These are phyloP conservation scores for Caenorhabditis plicata DNA, from an alignment of 2,888 invertebrate genomes.

Conservation along the genomic window DNA sequence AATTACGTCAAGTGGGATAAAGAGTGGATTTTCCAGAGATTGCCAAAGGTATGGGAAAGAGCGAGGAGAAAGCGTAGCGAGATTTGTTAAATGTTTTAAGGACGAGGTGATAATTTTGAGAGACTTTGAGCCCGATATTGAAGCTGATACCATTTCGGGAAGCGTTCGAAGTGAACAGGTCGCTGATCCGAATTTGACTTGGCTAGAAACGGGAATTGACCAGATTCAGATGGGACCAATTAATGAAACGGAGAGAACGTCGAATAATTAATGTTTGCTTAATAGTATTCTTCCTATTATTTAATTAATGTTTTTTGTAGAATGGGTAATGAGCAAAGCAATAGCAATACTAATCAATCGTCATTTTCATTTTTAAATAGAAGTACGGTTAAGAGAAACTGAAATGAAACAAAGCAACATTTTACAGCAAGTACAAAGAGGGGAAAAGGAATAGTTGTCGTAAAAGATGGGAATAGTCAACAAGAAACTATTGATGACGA, in stretches of 20 bases:
- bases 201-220: slow-evolving; percentile 43
- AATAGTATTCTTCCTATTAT: neutral
- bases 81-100: slow-evolving; percentile 25
- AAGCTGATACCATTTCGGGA: slow-evolving; percentile 47
- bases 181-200: slow-evolving; percentile 28
- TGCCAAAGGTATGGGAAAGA: slow-evolving; percentile 37
- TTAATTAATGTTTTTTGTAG: slow-evolving; percentile 2
- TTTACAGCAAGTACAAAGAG: slow-evolving; percentile 33
- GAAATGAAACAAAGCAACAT: neutral
- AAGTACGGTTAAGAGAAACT: slow-evolving; percentile 4
- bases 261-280: neutral
- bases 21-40: slow-evolving; percentile 46
- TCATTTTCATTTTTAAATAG: slow-evolving; percentile 55
- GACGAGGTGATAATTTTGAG: slow-evolving; percentile 47
- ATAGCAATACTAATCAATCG: slow-evolving; percentile 16
- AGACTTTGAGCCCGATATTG: slow-evolving; percentile 51
- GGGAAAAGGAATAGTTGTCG: slow-evolving; percentile 37
- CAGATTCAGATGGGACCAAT: slow-evolving; percentile 41
- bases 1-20: slow-evolving; percentile 36
- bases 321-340: slow-evolving; percentile 53
- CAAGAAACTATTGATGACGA: slow-evolving; percentile 36
- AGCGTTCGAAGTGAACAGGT: slow-evolving; percentile 27
- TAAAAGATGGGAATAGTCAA: slow-evolving; percentile 37
- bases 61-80: neutral
- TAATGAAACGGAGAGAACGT: neutral